Base-by-base conservation (phyloP, 2,888 invertebrate genomes). In the Malthinus flaveolus region DNA sequence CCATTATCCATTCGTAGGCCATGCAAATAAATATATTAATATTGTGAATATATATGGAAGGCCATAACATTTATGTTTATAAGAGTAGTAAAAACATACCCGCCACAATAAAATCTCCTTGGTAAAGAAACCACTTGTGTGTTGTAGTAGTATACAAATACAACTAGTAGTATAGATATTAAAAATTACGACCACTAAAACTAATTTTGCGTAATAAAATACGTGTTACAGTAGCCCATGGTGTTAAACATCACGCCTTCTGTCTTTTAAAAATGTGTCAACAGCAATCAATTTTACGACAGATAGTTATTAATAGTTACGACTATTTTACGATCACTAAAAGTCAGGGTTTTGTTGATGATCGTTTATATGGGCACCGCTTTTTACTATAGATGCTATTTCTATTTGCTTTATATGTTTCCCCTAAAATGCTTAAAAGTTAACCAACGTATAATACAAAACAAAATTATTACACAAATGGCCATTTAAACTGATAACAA, bases 291-390 rank as follows among this genome's bases (percentile, higher is more conserved):
- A 79, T 81, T 82, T 82, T 81, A 82, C 80, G 82, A 74, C 71
- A 78, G 79, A 80, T 80, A 79, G 79, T 82, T 82, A 82, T 82
- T 82, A 82, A 82, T 81, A 80, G 81, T 81, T 81, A 82, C 79
- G 80, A 78, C 76, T 75, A 72, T 79, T 82, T 83, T 82, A 82
- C 81, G 82, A 80, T 72, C 76, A 69, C 78, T 83, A 82, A 82
- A 83, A 80, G 80, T 81, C 74, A 68, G 69, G 71, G 73, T 71
- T 73, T 70, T 72, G 71, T 71, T 59, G 64, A 67, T 67, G 67
- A 60, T 64, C 68, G 67, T 70, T 71, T 72, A 23, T 23, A 71
- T 65, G 69, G 67, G 65, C 54, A 63, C 65, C 65, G 60, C 61
- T 59, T 62, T 51, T 61, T 23, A 23, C 3, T 23, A 23, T 23